Evolutionary conservation across 1,140 invertebrate genomes (phyloP).

Genomic region (Wiebesia pumilae): DNA sequence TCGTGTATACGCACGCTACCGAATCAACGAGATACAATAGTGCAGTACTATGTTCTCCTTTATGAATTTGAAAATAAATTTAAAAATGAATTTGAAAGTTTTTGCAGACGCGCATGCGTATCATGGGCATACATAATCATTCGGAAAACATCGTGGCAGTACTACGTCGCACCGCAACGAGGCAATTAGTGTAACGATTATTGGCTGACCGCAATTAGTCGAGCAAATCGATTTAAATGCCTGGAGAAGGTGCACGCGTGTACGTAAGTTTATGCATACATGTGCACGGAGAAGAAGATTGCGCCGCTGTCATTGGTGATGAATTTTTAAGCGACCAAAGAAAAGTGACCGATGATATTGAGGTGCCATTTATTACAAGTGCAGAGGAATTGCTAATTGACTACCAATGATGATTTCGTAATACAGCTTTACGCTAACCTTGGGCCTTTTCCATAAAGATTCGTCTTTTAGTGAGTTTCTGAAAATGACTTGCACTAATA

Average conservation of each 20-base stretch:
- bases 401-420: neutral
- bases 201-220: conserved; percentile 47
- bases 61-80: neutral
- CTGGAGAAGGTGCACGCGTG: neutral
- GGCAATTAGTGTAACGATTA: conserved; percentile 50
- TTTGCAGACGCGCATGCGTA: neutral
- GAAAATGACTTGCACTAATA: conserved; percentile 4
- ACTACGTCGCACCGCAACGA: conserved; percentile 22
- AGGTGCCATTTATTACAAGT: neutral
- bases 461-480: neutral
- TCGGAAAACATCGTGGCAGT: conserved; percentile 16
- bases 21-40: conserved; percentile 28
- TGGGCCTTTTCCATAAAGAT: neutral
- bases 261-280: neutral
- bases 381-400: neutral
- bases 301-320: neutral
- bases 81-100: neutral
- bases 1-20: conserved; percentile 28
- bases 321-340: neutral
- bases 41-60: neutral
- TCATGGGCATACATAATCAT: neutral
- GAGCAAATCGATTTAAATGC: conserved; percentile 39
- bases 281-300: neutral
- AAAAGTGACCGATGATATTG: neutral
- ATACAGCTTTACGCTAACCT: neutral